Percentiles rank a stretch among this genome's conserved stretches.
Evolutionary conservation across 2,113 vertebrate species (phyloP).

Genomic region (Pygoscelis adeliae): DNA sequence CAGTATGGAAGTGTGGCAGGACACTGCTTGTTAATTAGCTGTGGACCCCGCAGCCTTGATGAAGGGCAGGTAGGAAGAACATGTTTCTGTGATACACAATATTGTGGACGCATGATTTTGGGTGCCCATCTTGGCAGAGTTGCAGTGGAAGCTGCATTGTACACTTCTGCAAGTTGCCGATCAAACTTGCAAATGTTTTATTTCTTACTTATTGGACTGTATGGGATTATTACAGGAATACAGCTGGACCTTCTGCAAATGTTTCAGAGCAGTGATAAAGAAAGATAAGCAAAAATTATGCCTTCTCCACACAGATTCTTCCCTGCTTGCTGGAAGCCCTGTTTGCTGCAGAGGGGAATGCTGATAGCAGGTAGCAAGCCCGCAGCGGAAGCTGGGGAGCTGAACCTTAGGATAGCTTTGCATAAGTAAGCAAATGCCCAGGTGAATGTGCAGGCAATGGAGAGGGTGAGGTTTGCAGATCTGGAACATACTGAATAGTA

Average conservation of each 20-base stretch:
- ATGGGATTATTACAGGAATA: neutral
- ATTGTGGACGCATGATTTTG: neutral
- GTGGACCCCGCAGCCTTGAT: neutral
- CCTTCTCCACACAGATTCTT: neutral
- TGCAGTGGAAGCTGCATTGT: neutral
- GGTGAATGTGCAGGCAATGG: neutral
- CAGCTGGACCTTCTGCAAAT: accelerated
- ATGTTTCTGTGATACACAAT: neutral
- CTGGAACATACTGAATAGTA: neutral
- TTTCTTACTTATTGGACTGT: neutral
- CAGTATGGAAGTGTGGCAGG: neutral
- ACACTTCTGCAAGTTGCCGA: neutral
- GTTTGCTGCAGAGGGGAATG: neutral
- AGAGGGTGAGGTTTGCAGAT: neutral
- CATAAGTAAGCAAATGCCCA: neutral
- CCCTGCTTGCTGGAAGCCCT: neutral
- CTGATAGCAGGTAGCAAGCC: neutral
- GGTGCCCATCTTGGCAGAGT: accelerated
- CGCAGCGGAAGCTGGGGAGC: neutral
- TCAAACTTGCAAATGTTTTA: neutral
- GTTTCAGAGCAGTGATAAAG: neutral
- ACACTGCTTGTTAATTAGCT: neutral
- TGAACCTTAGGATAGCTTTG: neutral
- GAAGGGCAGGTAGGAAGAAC: neutral
- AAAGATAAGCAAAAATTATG: neutral